Base-by-base conservation (phyloP, 1,140 invertebrate species). In the Danaus melanippus region DNA sequence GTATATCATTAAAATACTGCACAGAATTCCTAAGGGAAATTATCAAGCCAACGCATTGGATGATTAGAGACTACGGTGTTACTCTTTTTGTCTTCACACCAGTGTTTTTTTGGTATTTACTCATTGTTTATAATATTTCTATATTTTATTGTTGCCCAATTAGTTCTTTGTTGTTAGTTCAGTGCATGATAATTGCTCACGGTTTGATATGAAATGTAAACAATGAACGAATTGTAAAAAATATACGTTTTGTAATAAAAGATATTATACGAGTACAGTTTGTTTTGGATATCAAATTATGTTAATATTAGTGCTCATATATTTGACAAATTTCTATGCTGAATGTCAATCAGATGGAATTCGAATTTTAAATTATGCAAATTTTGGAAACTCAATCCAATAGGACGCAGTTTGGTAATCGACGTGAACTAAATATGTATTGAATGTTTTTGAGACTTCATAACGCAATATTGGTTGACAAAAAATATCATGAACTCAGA, bases 1-100 rank as follows among this genome's bases (percentile, higher is more conserved):
- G 76, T 78, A 75, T 84, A 84, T 84, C 78, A 84, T 81, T 84
- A 84, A 84, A 81, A 79, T 75, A 76, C 65, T 74, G 78, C 76
- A 81, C 56, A 71, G 74, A 73, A 73, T 68, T 68, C 80, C 80
- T 75, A 64, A 67, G 80, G 80, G 80, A 84, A 84, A 84, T 84
- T 80, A 84, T 71, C 66, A 70, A 66, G 59, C 78, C 71, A 71
- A 79, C 75, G 74, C 78, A 79, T 64, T 70, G 80, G 69, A 81
- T 84, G 81, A 84, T 84, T 84, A 84, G 78, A 75, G 69, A 68
- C 67, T 32, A 32, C 21, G 21, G 21, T 32, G 21, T 32, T 32
- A 32, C 21, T 32, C 0, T 32, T 32, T 32, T 32, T 32, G 21
- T 32, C 21, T 32, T 58, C 55, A 50, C 52, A 62, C 55, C 53